Percentiles rank a stretch among this genome's conserved stretches.
phyloP scores from a whole-genome alignment of 2,888 invertebrate species.

The Celastrina argiolus region DNA sequence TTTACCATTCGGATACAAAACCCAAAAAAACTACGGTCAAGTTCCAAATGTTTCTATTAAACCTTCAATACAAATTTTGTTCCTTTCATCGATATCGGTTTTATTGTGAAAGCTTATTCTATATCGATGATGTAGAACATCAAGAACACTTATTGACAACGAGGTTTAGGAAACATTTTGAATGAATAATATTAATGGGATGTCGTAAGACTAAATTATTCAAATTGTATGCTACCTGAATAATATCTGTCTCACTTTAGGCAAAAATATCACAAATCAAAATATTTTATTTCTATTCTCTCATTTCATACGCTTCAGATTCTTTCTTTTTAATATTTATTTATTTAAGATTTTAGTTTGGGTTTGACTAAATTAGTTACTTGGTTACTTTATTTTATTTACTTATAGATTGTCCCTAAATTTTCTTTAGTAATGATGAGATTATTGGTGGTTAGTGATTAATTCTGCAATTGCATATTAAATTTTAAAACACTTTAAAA shows the following conservation, averaged over 20 bases:
- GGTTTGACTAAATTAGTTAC: not conserved
- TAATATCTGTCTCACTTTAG: not conserved
- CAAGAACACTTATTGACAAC: not conserved
- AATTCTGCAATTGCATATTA: too few relatives aligned
- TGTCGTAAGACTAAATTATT: not conserved
- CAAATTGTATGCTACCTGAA: not conserved
- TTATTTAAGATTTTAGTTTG: not conserved
- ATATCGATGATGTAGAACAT: not conserved
- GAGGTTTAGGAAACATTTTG: not conserved
- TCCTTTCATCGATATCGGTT: too few relatives aligned
- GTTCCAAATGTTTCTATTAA: too few relatives aligned
- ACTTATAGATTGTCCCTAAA: too few relatives aligned
- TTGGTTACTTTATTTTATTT: too few relatives aligned
- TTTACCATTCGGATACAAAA: too few relatives aligned
- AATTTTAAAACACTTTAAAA: too few relatives aligned
- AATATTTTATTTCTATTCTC: not conserved
- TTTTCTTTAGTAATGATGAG: too few relatives aligned
- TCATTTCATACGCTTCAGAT: not conserved
- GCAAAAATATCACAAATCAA: not conserved
- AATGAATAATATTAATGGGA: not conserved
- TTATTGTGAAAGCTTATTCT: not conserved
- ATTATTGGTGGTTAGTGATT: too few relatives aligned
- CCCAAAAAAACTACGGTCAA: too few relatives aligned
- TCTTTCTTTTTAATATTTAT: not conserved
- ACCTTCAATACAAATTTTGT: too few relatives aligned